A percentile compares a stretch with the other conserved stretches of the same genome.
Evolutionary conservation across 2,888 invertebrate genomes (phyloP).

Genomic region (Meiosimyza decipiens): DNA sequence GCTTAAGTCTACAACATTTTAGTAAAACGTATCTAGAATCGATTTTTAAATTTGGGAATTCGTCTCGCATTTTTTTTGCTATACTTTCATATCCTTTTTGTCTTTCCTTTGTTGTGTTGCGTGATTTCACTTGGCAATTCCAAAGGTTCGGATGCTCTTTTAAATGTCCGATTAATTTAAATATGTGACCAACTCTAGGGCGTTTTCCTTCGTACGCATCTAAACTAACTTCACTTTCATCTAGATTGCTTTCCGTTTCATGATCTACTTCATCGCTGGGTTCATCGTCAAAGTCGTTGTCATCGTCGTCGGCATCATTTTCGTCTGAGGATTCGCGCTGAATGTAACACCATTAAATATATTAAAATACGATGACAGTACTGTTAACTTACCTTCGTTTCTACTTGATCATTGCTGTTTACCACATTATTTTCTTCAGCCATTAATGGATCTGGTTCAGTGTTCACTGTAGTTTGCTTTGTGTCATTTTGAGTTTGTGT

Average conservation of each 20-base stretch:
- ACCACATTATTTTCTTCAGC: neutral
- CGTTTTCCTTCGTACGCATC: neutral
- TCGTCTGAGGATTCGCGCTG: no score
- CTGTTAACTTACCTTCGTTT: no score
- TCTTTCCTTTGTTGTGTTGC: slow-evolving; percentile 1
- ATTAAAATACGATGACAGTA: no score
- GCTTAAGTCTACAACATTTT: slow-evolving; percentile 9
- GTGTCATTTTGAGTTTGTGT: neutral
- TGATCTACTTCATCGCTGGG: no score
- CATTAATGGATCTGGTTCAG: slow-evolving; percentile 5
- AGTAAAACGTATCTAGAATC: slow-evolving; percentile 9
- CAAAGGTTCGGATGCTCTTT: slow-evolving; percentile 14
- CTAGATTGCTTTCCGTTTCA: neutral
- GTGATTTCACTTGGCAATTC: slow-evolving; percentile 1
- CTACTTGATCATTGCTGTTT: neutral
- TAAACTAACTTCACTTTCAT: no score
- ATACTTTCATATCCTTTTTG: slow-evolving; percentile 2
- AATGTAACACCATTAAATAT: no score
- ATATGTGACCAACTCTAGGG: slow-evolving; percentile 7
- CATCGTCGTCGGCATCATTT: no score
- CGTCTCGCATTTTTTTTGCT: neutral
- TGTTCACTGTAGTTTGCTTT: neutral
- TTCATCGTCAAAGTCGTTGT: no score
- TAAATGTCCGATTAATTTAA: slow-evolving; percentile 4
- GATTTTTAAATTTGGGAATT: slow-evolving; percentile 11